Conservation (phyloP, 2,888 invertebrate species). For the Sesia bembeciformis region DNA sequence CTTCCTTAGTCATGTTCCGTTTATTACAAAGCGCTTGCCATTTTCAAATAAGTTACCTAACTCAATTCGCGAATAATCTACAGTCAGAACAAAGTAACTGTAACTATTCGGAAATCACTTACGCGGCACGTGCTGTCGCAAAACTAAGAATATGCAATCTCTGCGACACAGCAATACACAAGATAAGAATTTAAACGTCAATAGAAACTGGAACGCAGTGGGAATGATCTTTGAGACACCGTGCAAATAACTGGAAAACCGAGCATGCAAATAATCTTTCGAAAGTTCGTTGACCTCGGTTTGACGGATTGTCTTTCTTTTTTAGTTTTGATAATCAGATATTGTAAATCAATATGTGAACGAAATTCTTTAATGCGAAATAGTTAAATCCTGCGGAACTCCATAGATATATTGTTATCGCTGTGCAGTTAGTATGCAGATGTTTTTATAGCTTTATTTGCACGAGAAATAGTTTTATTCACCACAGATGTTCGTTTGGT, state of each 20-base stretch:
- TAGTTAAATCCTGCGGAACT: too few species aligned
- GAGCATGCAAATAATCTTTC: slow-evolving; percentile 6
- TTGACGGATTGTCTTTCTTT: slow-evolving; percentile 4
- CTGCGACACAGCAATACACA: neutral
- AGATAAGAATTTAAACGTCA: neutral
- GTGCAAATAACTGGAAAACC: slow-evolving; percentile 1
- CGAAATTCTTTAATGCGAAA: too few species aligned
- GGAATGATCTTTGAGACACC: neutral
- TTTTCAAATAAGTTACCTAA: neutral
- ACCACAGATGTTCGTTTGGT: too few species aligned
- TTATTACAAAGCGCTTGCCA: neutral
- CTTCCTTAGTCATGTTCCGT: neutral
- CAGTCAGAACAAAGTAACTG: neutral
- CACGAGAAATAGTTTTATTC: too few species aligned
- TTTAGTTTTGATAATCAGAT: neutral
- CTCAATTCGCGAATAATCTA: neutral
- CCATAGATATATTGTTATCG: too few species aligned
- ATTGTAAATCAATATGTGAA: neutral
- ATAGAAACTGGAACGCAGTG: neutral
- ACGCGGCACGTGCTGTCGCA: neutral
- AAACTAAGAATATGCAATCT: neutral
- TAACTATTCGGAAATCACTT: slow-evolving; percentile 2
- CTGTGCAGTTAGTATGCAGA: too few species aligned
- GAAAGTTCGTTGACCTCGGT: slow-evolving; percentile 17
- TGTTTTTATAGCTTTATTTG: too few species aligned